These are phyloP conservation scores for Ispidina picta DNA, from an alignment of 2,797 vertebrate genomes.

Conservation along the genomic window DNA sequence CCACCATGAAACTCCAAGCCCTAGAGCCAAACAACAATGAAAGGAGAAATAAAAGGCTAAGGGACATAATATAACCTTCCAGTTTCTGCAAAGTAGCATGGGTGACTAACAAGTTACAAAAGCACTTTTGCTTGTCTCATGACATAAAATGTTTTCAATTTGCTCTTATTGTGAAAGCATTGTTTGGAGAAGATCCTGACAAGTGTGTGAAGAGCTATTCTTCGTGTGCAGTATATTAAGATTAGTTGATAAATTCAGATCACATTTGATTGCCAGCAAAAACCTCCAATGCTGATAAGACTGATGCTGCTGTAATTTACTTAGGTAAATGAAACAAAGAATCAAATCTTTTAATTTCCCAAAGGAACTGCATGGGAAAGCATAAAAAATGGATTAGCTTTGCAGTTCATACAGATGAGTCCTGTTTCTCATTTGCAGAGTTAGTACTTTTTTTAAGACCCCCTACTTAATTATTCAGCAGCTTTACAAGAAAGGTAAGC, in stretches of 20 bases:
- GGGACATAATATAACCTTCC: not conserved
- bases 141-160: not conserved
- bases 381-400: constrained; percentile 2
- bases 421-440: not conserved
- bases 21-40: not conserved
- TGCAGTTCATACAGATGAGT: not conserved
- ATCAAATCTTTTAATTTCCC: constrained; percentile 31
- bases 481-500: not conserved
- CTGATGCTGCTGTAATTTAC: constrained; percentile 26
- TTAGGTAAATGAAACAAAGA: constrained; percentile 37
- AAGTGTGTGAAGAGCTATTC: not conserved
- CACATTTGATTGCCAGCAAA: constrained; percentile 17
- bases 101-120: not conserved
- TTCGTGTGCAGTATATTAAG: not conserved
- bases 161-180: not conserved
- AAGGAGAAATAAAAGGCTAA: not conserved
- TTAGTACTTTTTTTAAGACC: not conserved
- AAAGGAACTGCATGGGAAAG: not conserved
- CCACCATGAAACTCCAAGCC: not conserved
- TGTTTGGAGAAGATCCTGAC: not conserved
- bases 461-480: not conserved
- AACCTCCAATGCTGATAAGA: not conserved
- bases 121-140: not conserved
- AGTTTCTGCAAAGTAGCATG: rapidly evolving
- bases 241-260: constrained; percentile 35